Conservation (phyloP, 37 sponge, comb jelly and placozoan genomes). For the Geodia barretti region DNA sequence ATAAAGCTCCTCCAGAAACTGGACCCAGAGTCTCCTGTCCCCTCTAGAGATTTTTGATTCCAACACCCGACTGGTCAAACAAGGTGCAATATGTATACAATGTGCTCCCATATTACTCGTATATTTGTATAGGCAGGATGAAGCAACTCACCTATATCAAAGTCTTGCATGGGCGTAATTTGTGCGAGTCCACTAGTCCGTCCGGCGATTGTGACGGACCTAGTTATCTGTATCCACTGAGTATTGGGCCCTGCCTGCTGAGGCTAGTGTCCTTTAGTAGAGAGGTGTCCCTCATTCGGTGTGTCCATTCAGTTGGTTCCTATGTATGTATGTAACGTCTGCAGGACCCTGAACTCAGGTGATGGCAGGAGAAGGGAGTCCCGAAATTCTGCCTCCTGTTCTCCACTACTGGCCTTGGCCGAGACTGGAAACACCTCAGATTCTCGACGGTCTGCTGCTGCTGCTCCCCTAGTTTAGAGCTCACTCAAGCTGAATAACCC, state of each 20-base stretch:
- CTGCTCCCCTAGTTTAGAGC: background rate
- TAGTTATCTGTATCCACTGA: too few species aligned
- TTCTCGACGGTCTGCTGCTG: slow-evolving; percentile 20
- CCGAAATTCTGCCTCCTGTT: slow-evolving; percentile 62
- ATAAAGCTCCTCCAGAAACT: slow-evolving; percentile 66
- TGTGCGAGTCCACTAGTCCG: too few species aligned
- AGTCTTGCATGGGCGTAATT: too few species aligned
- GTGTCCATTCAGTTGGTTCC: too few species aligned
- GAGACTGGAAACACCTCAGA: slow-evolving; percentile 24
- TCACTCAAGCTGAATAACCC: too few species aligned
- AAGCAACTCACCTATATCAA: too few species aligned
- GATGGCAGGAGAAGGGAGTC: slow-evolving; percentile 48
- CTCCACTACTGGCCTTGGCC: slow-evolving; percentile 62
- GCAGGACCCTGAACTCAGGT: slow-evolving; percentile 49
- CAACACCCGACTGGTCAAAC: slow-evolving; percentile 51
- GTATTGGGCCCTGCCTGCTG: too few species aligned
- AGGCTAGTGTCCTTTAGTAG: too few species aligned
- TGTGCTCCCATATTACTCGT: too few species aligned
- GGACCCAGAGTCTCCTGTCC: slow-evolving; percentile 52
- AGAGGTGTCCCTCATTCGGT: too few species aligned
- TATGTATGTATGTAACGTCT: background rate
- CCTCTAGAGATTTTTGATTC: slow-evolving; percentile 79
- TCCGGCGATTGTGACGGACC: too few species aligned
- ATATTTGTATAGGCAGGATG: too few species aligned
- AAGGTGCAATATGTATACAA: slow-evolving; percentile 31